These are phyloP conservation scores for Doryteuthis pealeii DNA, from an alignment of 1,140 invertebrate species.

Conservation along the genomic window DNA sequence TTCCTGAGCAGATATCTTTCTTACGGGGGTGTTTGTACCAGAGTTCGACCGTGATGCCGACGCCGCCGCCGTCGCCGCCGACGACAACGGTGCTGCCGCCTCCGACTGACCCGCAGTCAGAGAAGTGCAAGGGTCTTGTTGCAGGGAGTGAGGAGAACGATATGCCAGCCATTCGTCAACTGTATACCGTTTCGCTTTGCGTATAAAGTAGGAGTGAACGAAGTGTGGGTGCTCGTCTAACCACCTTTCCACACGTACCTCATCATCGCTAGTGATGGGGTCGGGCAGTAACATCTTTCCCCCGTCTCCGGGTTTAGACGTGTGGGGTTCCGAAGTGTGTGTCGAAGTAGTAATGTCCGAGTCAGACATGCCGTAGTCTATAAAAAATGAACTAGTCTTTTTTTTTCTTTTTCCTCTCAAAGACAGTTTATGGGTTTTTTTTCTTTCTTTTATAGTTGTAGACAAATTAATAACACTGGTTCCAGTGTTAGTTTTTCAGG, in stretches of 20 bases:
- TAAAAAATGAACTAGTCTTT: too few relatives aligned
- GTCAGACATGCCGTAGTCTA: not conserved
- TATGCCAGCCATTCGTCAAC: slow-evolving; percentile 81
- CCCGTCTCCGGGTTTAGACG: slow-evolving; percentile 17
- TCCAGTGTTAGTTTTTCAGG: too few relatives aligned
- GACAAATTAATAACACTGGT: too few relatives aligned
- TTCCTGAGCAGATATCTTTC: slow-evolving; percentile 94
- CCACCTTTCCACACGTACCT: slow-evolving; percentile 67
- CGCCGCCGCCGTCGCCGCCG: slow-evolving; percentile 69
- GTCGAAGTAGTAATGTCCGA: slow-evolving; percentile 10
- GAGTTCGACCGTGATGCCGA: slow-evolving; percentile 61
- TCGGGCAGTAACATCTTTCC: slow-evolving; percentile 15
- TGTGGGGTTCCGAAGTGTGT: slow-evolving; percentile 25
- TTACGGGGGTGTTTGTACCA: slow-evolving; percentile 71
- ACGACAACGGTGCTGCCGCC: slow-evolving; percentile 65
- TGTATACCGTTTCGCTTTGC: slow-evolving; percentile 87
- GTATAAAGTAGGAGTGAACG: slow-evolving; percentile 90
- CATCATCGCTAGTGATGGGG: slow-evolving; percentile 31
- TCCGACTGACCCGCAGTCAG: slow-evolving; percentile 76
- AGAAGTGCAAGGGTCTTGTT: slow-evolving; percentile 26
- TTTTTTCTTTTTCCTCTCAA: too few relatives aligned
- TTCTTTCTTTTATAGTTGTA: too few relatives aligned
- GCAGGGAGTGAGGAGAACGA: too few relatives aligned
- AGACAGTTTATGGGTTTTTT: too few relatives aligned
- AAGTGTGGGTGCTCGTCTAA: slow-evolving; percentile 95